Percentiles rank a stretch among this genome's conserved stretches.
phyloP scores from a whole-genome alignment of 2,113 vertebrate species.

The Burhinus bistriatus region DNA sequence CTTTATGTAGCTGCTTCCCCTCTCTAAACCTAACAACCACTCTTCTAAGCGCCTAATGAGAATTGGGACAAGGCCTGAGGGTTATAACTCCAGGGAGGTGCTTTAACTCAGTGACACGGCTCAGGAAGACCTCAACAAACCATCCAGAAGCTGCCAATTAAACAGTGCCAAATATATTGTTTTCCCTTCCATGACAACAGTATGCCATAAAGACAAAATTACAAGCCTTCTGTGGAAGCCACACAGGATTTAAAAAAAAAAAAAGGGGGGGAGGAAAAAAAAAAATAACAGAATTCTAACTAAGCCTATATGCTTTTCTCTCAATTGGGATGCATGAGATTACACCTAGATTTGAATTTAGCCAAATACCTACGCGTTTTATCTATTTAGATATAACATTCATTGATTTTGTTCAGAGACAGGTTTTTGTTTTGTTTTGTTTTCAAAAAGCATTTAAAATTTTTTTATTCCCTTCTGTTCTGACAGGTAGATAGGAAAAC shows the following conservation, averaged over 20 bases:
- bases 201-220: neutral
- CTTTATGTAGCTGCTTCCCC: neutral
- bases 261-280: no score
- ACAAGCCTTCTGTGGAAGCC: neutral
- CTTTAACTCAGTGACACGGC: neutral
- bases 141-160: neutral
- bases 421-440: no score
- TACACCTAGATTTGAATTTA: neutral
- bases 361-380: neutral
- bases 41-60: neutral
- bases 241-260: neutral
- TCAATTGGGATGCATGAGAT: neutral
- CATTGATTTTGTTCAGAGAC: neutral
- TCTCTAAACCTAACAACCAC: neutral
- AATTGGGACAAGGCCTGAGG: neutral
- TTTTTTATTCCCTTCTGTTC: neutral
- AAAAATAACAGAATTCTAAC: neutral
- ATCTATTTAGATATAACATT: neutral
- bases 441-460: neutral
- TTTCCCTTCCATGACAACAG: neutral
- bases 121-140: neutral
- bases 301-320: neutral
- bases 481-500: neutral
- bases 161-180: neutral
- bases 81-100: neutral